Evolutionary conservation across 2,888 invertebrate genomes (phyloP).

Genomic region (Aleiodes leptofemur): DNA sequence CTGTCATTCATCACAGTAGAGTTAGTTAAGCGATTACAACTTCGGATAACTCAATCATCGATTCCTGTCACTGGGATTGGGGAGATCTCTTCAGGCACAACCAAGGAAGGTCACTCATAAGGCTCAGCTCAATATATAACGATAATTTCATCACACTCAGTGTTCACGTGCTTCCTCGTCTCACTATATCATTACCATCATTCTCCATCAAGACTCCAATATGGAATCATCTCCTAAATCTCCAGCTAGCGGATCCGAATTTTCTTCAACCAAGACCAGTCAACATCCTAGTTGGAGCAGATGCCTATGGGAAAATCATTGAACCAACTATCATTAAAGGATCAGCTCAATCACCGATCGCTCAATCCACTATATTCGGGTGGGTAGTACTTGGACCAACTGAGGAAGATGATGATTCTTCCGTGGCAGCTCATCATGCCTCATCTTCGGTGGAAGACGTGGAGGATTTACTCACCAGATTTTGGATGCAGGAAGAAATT

Average conservation of each 20-base stretch:
- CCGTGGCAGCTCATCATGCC: too few species aligned
- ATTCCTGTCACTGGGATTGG: slow-evolving; percentile 25
- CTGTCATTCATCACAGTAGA: slow-evolving; percentile 43
- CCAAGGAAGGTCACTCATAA: slow-evolving; percentile 16
- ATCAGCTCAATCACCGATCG: slow-evolving; percentile 36
- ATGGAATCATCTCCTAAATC: slow-evolving; percentile 48
- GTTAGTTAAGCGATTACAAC: slow-evolving; percentile 23
- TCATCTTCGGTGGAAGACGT: background rate
- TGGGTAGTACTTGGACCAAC: slow-evolving; percentile 45
- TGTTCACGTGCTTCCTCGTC: slow-evolving; percentile 35
- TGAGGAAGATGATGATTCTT: background rate
- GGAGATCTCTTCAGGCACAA: slow-evolving; percentile 21
- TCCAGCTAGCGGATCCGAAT: slow-evolving; percentile 48
- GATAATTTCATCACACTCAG: slow-evolving; percentile 10
- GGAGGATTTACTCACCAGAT: background rate
- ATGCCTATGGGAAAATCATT: slow-evolving; percentile 46
- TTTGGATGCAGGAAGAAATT: slow-evolving; percentile 12
- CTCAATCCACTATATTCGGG: slow-evolving; percentile 43
- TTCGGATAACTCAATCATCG: slow-evolving; percentile 28
- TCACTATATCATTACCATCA: slow-evolving; percentile 46
- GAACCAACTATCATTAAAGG: slow-evolving; percentile 41
- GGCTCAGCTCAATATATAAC: slow-evolving; percentile 22
- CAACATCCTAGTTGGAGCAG: slow-evolving; percentile 52
- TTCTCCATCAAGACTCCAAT: background rate
- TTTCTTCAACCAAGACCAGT: slow-evolving; percentile 46